Percentiles rank a stretch among this genome's conserved stretches.
Conservation (phyloP, 2,888 invertebrate genomes). For the Drosophila histrio region DNA sequence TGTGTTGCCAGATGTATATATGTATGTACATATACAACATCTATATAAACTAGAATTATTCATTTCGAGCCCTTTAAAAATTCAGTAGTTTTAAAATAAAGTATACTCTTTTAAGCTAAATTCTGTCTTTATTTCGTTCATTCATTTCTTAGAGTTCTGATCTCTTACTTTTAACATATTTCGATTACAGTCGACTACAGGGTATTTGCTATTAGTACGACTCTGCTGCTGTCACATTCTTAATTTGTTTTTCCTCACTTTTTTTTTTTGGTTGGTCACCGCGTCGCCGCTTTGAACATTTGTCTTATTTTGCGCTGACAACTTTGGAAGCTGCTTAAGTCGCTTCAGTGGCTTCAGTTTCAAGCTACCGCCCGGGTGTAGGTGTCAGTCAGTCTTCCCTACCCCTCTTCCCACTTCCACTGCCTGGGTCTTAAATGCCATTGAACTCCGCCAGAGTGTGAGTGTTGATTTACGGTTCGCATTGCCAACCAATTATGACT, state of each 20-base stretch:
- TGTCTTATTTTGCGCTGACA: slow-evolving; percentile 78
- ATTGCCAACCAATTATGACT: slow-evolving; percentile 56
- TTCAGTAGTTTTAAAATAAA: no score
- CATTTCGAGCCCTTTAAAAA: no score
- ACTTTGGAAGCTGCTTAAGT: slow-evolving; percentile 81
- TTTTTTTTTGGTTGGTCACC: slow-evolving; percentile 37
- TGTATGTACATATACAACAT: no score
- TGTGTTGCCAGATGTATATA: no score
- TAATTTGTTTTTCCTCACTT: slow-evolving; percentile 8
- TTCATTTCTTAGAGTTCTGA: no score
- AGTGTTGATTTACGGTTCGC: slow-evolving; percentile 52
- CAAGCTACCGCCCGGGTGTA: slow-evolving; percentile 66
- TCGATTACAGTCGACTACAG: no score
- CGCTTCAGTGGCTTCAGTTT: slow-evolving; percentile 51
- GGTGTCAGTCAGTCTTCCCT: slow-evolving; percentile 34
- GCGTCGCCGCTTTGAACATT: slow-evolving; percentile 76
- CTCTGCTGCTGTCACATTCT: not conserved
- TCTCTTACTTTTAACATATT: no score
- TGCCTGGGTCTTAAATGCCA: slow-evolving; percentile 55
- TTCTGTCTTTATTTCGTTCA: no score
- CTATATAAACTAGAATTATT: no score
- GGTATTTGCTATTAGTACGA: slow-evolving; percentile 7
- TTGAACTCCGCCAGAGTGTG: slow-evolving; percentile 55
- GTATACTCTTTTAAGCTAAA: no score
- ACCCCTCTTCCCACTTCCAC: not conserved